Evolutionary conservation across 2,113 vertebrate genomes (phyloP), one percentile per base, ranked within the genome.

Genomic region (Megaleporinus macrocephalus): DNA sequence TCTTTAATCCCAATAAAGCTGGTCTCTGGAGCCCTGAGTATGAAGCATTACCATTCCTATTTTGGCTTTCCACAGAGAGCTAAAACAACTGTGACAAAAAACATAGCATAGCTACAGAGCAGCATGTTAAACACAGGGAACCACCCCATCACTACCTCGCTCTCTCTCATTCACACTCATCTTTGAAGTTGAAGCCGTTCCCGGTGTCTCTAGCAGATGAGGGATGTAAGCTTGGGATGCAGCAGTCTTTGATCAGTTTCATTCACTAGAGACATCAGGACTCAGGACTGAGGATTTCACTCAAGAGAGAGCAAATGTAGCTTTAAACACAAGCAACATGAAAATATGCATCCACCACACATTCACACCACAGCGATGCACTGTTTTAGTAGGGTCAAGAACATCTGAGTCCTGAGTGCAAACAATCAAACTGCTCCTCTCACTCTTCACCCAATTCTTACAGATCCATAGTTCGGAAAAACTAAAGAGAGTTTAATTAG

Each of bases 11-110:
- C 53, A 62, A 53, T 75, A 70, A 29, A 85, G 11, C 57, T 62
- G 61, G 81, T 72, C 81, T 82, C 73, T 82, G 51, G 51, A 70
- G 80, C 24, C 36, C 59, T 73, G 57, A 41, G 36, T 65, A 41
- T 65, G 59, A 73, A 66, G 77, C 65, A 76, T 57, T 14, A 81
- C 24, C 29, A 63, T 57, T 77, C 36, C 47, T 76, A 73, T 76
- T 77, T 59, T 73, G 75, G 53, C 30, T 80, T 65, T 80, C 30
- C 30, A 73, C 66, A 72, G 65, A 75, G 53, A 29, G 33, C 73
- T 53, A 22, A 53, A 80, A 73, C 49, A 73, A 57, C 33, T 44
- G 49, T 81, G 72, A 68, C 33, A 80, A 66, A 51, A 61, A 65
- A 44, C 53, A 41, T 33, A 80, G 16, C 68, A 72, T 22, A 76